These are phyloP conservation scores for Vespertilio murinus DNA, from an alignment of 2,797 vertebrate species.

Conservation along the genomic window DNA sequence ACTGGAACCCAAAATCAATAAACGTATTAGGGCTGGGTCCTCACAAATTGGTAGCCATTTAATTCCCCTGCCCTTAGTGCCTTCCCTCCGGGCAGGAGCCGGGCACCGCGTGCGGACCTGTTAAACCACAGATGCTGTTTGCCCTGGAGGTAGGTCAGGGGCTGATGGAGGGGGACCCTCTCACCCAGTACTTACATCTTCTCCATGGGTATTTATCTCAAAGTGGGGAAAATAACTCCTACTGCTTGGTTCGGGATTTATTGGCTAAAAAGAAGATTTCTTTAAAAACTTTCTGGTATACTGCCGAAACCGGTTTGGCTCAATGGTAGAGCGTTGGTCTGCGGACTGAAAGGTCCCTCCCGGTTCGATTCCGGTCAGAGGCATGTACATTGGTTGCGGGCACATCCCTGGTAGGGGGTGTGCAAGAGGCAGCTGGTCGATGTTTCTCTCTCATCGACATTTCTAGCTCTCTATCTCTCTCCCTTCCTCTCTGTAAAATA, in stretches of 20 bases:
- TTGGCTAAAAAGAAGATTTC: background rate
- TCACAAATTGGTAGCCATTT: slow-evolving; percentile 78
- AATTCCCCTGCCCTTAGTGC: slow-evolving; percentile 61
- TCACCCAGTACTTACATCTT: background rate
- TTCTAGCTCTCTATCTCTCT: too few relatives aligned
- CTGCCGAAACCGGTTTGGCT: too few relatives aligned
- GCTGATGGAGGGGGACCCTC: background rate
- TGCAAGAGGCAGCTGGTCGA: too few relatives aligned
- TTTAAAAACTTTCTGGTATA: background rate
- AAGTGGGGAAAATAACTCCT: background rate
- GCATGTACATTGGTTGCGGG: too few relatives aligned
- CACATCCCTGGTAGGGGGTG: too few relatives aligned
- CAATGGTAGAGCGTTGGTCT: too few relatives aligned
- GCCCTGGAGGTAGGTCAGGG: background rate
- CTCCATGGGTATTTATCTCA: background rate
- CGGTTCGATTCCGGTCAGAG: too few relatives aligned
- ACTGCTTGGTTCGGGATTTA: background rate
- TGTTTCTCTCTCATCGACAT: too few relatives aligned
- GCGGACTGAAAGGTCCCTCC: too few relatives aligned
- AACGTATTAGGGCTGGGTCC: slow-evolving; percentile 71
- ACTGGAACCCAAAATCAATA: slow-evolving; percentile 79
- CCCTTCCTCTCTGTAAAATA: too few relatives aligned
- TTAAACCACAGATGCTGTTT: background rate
- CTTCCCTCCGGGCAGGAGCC: background rate
- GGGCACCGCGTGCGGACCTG: background rate